A percentile compares a stretch with the other conserved stretches of the same genome.
phyloP scores from a whole-genome alignment of 1,140 invertebrate genomes.

The Luehdorfia chinensis region DNA sequence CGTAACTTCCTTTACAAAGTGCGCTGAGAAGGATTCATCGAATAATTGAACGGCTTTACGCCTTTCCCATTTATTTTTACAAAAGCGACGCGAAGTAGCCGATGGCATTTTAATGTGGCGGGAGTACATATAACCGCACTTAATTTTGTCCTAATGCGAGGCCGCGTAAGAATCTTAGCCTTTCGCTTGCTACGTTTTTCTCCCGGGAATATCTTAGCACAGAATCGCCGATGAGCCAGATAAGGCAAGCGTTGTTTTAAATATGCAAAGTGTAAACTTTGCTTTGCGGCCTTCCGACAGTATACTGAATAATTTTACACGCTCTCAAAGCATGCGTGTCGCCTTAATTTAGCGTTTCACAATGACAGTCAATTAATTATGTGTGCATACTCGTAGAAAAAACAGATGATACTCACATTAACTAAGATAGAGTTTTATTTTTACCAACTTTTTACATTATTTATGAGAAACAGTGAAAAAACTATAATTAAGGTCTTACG shows the following conservation, averaged over 20 bases:
- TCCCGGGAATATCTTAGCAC: slow-evolving; percentile 54
- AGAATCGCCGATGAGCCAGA: slow-evolving; percentile 67
- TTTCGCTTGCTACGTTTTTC: slow-evolving; percentile 58
- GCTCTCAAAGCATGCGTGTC: slow-evolving; percentile 70
- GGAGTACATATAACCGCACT: slow-evolving; percentile 69
- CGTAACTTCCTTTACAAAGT: slow-evolving; percentile 47
- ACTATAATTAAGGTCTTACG: too few relatives aligned
- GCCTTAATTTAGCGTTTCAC: slow-evolving; percentile 54
- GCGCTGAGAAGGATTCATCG: slow-evolving; percentile 48
- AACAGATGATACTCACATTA: too few relatives aligned
- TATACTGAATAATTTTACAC: slow-evolving; percentile 73
- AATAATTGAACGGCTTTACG: slow-evolving; percentile 57
- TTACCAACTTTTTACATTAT: too few relatives aligned
- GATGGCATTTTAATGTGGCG: slow-evolving; percentile 71
- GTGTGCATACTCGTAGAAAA: too few relatives aligned
- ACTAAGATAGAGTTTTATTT: too few relatives aligned
- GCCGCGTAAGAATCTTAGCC: slow-evolving; percentile 47
- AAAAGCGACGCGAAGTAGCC: slow-evolving; percentile 49
- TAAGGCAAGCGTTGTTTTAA: slow-evolving; percentile 70
- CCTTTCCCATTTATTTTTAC: slow-evolving; percentile 42
- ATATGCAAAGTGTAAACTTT: slow-evolving; percentile 74
- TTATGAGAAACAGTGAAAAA: too few relatives aligned
- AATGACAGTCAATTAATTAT: too few relatives aligned
- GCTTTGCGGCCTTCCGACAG: slow-evolving; percentile 60
- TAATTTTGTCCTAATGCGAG: slow-evolving; percentile 72